phyloP scores from a whole-genome alignment of 2,888 invertebrate genomes.

The Nasonia oneida region DNA sequence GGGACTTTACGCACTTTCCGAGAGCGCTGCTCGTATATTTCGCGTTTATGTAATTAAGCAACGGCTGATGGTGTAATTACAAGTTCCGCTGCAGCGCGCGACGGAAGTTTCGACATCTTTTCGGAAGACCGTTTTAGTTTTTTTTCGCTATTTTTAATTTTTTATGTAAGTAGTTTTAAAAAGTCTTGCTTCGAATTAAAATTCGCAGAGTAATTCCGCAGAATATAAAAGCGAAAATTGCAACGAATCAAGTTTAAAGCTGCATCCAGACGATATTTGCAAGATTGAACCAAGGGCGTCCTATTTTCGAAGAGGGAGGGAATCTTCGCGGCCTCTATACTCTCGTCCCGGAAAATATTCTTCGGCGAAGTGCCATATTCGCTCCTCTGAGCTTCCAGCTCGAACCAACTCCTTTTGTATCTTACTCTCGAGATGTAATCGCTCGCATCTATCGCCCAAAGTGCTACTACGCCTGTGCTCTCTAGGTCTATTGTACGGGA shows the following conservation, averaged over 20 bases:
- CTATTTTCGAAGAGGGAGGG: conserved; percentile 5
- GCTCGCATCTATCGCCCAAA: neutral
- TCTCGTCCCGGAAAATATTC: conserved; percentile 23
- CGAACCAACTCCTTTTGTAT: neutral
- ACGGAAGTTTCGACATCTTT: neutral
- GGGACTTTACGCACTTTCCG: neutral
- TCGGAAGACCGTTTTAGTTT: neutral
- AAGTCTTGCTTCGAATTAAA: too few relatives aligned
- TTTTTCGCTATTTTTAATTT: too few relatives aligned
- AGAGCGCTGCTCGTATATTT: neutral
- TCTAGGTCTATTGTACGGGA: neutral
- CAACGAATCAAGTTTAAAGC: conserved; percentile 39
- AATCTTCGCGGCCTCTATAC: neutral
- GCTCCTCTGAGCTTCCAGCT: neutral
- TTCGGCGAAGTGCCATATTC: neutral
- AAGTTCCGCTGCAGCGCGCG: neutral
- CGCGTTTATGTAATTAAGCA: neutral
- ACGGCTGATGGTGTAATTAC: conserved; percentile 18
- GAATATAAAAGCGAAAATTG: conserved; percentile 38
- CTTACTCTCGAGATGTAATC: neutral
- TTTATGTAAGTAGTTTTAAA: too few relatives aligned
- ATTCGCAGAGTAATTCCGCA: neutral
- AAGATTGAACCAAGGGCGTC: conserved; percentile 21
- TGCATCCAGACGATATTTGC: conserved; percentile 19
- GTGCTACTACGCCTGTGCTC: neutral